These are phyloP conservation scores for Nicator chloris DNA, from an alignment of 2,113 vertebrate genomes.

Conservation along the genomic window DNA sequence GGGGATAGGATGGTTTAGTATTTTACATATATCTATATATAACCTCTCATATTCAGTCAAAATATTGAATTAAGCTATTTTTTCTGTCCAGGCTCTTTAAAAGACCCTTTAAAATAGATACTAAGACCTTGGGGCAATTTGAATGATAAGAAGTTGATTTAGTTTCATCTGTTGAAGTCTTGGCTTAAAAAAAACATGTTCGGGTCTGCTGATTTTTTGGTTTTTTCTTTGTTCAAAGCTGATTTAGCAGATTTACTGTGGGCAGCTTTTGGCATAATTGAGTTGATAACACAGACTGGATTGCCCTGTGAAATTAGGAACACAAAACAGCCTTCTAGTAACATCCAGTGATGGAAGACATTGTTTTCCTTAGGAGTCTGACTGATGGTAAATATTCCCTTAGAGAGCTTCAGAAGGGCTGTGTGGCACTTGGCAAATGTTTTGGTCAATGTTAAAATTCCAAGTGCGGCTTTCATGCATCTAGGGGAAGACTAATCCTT, in stretches of 20 bases:
- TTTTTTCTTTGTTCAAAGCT: neutral
- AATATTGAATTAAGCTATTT: neutral
- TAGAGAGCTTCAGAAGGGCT: neutral
- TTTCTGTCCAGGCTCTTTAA: neutral
- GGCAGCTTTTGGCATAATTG: neutral
- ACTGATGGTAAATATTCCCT: neutral
- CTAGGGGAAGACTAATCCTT: neutral
- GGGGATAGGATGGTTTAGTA: neutral
- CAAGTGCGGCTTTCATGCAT: neutral
- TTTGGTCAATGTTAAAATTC: slow-evolving; percentile 8
- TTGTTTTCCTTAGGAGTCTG: neutral
- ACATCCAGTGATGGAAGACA: neutral
- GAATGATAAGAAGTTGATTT: neutral
- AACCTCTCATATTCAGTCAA: neutral
- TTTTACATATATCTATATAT: neutral
- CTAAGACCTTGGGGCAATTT: neutral
- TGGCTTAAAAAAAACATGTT: neutral
- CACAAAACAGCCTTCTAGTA: neutral
- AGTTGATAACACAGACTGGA: neutral
- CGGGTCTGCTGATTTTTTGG: neutral
- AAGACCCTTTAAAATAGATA: neutral
- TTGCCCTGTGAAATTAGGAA: neutral
- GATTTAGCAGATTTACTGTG: neutral
- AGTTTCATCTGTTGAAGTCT: neutral
- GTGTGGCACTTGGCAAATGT: neutral